Percentiles rank a stretch among this genome's conserved stretches.
phyloP scores from a whole-genome alignment of 2,113 vertebrate species.

The Capreolus pygargus region DNA sequence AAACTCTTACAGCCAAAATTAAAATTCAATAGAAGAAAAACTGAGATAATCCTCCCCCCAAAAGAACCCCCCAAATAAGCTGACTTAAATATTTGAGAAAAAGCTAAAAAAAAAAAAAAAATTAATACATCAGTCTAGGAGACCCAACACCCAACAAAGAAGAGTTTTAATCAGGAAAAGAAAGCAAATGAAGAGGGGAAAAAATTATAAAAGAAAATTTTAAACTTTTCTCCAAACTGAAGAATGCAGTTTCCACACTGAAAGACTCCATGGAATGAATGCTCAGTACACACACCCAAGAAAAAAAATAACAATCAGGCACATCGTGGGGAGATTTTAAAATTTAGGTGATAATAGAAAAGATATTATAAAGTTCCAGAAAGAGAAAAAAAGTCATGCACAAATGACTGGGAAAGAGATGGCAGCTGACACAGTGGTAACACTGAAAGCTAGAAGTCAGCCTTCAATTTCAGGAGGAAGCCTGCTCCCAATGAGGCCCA shows the following conservation, averaged over 20 bases:
- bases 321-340: not conserved
- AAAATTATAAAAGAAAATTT: not conserved
- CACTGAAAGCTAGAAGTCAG: not conserved
- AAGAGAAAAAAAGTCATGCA: not conserved
- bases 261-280: not conserved
- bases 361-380: not conserved
- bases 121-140: not conserved
- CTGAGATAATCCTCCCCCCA: not conserved
- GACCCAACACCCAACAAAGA: not conserved
- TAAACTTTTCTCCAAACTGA: not conserved
- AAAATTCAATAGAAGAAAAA: not conserved
- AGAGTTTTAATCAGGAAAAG: not conserved
- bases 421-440: not conserved
- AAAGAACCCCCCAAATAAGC: not conserved
- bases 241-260: not conserved
- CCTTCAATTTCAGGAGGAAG: not conserved
- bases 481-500: rapidly evolving
- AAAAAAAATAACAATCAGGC: not conserved
- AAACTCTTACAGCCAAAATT: not conserved
- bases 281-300: not conserved
- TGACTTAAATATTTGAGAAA: not conserved
- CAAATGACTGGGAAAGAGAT: not conserved
- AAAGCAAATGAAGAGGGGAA: not conserved
- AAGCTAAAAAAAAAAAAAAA: not conserved
- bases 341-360: not conserved